phyloP scores from a whole-genome alignment of 1,140 invertebrate genomes.

The Galleria mellonella region DNA sequence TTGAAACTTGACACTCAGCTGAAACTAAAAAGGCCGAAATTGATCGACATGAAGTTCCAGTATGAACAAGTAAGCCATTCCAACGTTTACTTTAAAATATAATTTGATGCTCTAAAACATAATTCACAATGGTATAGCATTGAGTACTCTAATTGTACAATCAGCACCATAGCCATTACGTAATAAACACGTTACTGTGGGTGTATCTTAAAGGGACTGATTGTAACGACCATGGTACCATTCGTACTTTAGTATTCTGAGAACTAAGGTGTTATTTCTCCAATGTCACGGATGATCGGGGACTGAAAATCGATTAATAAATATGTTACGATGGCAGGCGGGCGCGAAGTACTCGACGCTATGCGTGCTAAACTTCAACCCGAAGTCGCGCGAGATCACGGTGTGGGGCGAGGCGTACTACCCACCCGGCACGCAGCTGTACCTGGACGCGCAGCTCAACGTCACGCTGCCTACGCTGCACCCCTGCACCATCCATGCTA shows the following conservation, averaged over 20 bases:
- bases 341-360: conserved; percentile 51
- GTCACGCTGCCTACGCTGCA: conserved; percentile 60
- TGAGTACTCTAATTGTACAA: no score
- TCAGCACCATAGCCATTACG: no score
- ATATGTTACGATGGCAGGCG: conserved; percentile 22
- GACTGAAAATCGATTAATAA: no score
- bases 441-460: conserved; percentile 56
- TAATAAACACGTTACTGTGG: no score
- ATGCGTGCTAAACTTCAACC: conserved; percentile 53
- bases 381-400: conserved; percentile 48
- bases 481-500: conserved; percentile 43
- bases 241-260: no score
- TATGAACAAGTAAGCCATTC: conserved; percentile 51
- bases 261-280: no score
- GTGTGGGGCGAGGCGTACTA: conserved; percentile 52
- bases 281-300: no score
- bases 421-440: conserved; percentile 56
- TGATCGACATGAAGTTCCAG: conserved; percentile 42
- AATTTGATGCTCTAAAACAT: no score
- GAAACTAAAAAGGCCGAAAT: conserved; percentile 38
- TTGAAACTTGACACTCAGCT: conserved; percentile 50
- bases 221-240: no score
- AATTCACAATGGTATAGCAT: no score
- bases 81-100: no score
- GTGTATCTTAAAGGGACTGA: no score